phyloP scores from a whole-genome alignment of 1,140 invertebrate genomes.

The Galleria mellonella region DNA sequence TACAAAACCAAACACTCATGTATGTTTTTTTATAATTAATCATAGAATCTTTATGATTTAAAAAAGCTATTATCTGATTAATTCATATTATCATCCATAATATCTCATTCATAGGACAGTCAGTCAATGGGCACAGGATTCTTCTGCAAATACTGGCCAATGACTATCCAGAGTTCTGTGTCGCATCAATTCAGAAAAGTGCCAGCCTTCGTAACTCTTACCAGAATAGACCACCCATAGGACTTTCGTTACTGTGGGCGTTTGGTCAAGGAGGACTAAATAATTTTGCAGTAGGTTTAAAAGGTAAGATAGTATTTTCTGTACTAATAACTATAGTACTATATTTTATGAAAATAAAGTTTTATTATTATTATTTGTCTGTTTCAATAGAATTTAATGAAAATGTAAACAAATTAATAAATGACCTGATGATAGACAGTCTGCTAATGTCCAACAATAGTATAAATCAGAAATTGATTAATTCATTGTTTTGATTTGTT shows the following conservation, averaged over 20 bases:
- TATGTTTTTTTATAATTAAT: no score
- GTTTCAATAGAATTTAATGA: no score
- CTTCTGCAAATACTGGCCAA: conserved; percentile 80
- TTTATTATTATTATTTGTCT: no score
- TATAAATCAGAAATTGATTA: no score
- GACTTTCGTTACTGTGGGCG: conserved; percentile 85
- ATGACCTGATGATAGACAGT: no score
- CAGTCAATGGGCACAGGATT: conserved; percentile 81
- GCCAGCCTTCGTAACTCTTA: conserved; percentile 82
- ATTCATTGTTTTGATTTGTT: no score
- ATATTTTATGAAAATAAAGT: no score
- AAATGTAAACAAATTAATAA: no score
- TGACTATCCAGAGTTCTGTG: conserved; percentile 78
- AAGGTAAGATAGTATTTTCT: conserved; percentile 68
- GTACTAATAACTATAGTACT: conserved; percentile 4
- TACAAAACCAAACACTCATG: no score
- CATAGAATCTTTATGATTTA: no score
- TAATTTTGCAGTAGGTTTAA: conserved; percentile 82
- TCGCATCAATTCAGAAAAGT: conserved; percentile 77
- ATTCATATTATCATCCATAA: neutral
- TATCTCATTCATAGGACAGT: conserved; percentile 42
- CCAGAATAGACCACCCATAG: conserved; percentile 85
- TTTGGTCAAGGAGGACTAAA: conserved; percentile 83
- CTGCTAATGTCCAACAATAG: no score
- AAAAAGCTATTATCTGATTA: no score